Percentiles rank a stretch among this genome's conserved stretches.
These are phyloP conservation scores for Drosophila nr. fundita DNA, from an alignment of 2,888 invertebrate species.

Conservation along the genomic window DNA sequence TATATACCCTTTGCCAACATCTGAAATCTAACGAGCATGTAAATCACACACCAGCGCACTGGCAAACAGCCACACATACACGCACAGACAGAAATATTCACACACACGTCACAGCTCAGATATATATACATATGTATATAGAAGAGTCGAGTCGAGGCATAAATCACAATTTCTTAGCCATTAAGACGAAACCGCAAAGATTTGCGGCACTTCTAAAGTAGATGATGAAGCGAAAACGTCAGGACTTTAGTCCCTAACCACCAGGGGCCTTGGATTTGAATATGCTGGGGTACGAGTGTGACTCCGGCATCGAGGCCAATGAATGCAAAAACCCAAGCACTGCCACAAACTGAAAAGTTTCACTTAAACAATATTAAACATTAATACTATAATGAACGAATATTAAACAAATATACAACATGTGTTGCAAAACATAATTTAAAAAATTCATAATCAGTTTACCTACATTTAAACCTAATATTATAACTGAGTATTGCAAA, in stretches of 20 bases:
- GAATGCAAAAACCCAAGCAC: constrained; percentile 33
- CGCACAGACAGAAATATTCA: constrained; percentile 2
- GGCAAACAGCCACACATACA: constrained; percentile 12
- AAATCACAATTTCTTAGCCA: constrained; percentile 78
- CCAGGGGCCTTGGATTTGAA: constrained; percentile 30
- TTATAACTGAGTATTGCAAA: not conserved
- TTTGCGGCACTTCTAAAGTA: constrained; percentile 72
- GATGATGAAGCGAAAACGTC: constrained; percentile 64
- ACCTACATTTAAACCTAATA: not conserved
- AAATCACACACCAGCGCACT: constrained; percentile 53
- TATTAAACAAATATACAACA: not conserved
- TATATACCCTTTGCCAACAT: constrained; percentile 28
- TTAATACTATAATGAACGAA: not conserved
- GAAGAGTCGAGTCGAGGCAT: constrained; percentile 54
- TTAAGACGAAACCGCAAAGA: constrained; percentile 79
- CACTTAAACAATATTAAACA: constrained; percentile 5
- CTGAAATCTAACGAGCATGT: constrained; percentile 50
- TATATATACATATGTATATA: constrained; percentile 6
- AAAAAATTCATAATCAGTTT: too few relatives aligned
- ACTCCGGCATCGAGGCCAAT: constrained; percentile 20
- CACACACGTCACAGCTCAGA: constrained; percentile 24
- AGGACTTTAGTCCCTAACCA: constrained; percentile 31
- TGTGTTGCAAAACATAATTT: not conserved
- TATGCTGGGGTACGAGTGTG: constrained; percentile 16
- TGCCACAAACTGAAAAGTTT: constrained; percentile 35